A percentile compares a stretch with the other conserved stretches of the same genome.
phyloP scores from a whole-genome alignment of 2,888 invertebrate species.

The Netelia inedita region DNA sequence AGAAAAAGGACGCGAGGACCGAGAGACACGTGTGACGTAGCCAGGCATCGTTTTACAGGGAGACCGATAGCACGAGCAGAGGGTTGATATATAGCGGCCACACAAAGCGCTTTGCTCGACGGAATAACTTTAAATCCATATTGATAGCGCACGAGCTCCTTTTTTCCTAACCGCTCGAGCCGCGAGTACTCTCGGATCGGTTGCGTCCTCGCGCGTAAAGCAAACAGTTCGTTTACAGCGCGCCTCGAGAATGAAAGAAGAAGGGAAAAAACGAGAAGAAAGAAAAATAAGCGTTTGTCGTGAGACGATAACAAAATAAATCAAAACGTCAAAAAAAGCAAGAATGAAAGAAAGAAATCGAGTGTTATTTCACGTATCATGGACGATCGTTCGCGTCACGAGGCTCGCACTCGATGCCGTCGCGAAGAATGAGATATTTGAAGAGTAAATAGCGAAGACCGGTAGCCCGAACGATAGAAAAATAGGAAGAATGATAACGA shows the following conservation, averaged over 20 bases:
- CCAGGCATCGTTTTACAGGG: constrained; percentile 57
- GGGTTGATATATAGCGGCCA: constrained; percentile 81
- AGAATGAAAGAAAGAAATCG: not conserved
- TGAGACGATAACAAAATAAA: not conserved
- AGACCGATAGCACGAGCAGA: constrained; percentile 66
- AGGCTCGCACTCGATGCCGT: not conserved
- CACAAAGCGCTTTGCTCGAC: constrained; percentile 80
- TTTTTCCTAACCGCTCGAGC: constrained; percentile 1
- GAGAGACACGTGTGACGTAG: constrained; percentile 67
- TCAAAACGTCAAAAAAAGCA: no score
- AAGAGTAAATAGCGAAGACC: not conserved
- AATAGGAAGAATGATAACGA: not conserved
- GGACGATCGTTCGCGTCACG: not conserved
- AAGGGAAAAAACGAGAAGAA: not conserved
- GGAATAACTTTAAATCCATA: constrained; percentile 81
- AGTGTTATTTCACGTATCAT: not conserved
- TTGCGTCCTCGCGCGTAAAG: constrained; percentile 25
- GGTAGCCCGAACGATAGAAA: not conserved
- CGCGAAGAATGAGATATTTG: not conserved
- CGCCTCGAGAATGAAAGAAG: constrained; percentile 51
- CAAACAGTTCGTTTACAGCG: constrained; percentile 41
- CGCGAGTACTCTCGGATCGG: constrained; percentile 30
- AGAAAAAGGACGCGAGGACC: constrained; percentile 62
- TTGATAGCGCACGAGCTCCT: constrained; percentile 77
- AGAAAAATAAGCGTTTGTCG: not conserved